These are phyloP conservation scores for Leucozona laternaria DNA, from an alignment of 2,888 invertebrate species.

Conservation along the genomic window DNA sequence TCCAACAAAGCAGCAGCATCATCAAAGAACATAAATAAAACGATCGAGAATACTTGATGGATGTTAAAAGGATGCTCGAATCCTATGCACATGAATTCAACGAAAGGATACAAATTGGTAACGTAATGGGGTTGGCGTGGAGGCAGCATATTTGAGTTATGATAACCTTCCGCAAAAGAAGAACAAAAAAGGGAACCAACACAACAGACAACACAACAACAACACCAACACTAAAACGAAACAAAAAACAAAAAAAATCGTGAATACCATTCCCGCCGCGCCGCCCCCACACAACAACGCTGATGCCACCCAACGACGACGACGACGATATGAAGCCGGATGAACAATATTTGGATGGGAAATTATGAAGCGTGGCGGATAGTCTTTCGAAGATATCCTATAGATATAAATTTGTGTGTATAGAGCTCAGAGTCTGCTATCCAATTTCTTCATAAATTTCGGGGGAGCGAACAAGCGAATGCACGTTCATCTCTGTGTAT, in stretches of 20 bases:
- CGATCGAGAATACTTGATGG: slow-evolving; percentile 67
- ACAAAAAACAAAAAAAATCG: slow-evolving; percentile 15
- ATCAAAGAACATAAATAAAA: slow-evolving; percentile 70
- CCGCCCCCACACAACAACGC: background rate
- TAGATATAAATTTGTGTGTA: slow-evolving; percentile 20
- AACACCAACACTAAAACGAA: slow-evolving; percentile 1
- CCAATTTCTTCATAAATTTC: slow-evolving; percentile 65
- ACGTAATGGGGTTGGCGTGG: slow-evolving; percentile 40
- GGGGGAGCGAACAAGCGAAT: slow-evolving; percentile 33
- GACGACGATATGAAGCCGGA: slow-evolving; percentile 52
- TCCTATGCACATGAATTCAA: slow-evolving; percentile 60
- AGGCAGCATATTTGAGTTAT: slow-evolving; percentile 59
- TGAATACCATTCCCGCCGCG: slow-evolving; percentile 8
- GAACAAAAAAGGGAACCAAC: slow-evolving; percentile 12
- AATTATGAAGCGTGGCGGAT: slow-evolving; percentile 71
- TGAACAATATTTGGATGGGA: slow-evolving; percentile 72
- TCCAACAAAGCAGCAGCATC: slow-evolving; percentile 32
- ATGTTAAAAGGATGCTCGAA: slow-evolving; percentile 66
- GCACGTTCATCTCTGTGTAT: slow-evolving; percentile 43
- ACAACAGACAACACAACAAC: background rate
- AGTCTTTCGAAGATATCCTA: slow-evolving; percentile 48
- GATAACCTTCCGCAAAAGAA: slow-evolving; percentile 67
- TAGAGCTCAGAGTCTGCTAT: slow-evolving; percentile 46
- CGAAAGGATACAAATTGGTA: slow-evolving; percentile 63
- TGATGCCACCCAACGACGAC: background rate